Evolutionary conservation across 2,888 invertebrate genomes (phyloP), one percentile per base, ranked within the genome.

Genomic region (Drosophila borborema): DNA sequence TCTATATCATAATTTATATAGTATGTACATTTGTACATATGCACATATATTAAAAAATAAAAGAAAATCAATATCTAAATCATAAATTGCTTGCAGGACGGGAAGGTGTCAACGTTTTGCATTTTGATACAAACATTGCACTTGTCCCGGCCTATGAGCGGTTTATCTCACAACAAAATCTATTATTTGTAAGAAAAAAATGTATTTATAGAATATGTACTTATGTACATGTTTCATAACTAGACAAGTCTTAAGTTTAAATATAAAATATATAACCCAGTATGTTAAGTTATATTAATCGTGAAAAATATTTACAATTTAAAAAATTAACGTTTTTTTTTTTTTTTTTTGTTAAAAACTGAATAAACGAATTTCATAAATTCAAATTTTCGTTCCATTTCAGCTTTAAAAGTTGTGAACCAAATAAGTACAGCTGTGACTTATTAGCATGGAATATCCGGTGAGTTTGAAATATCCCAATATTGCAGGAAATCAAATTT

Each of bases 71-170:
- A 34, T 41, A 54, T 12, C 16, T 28, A 34, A 48, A 43, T 10
- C 56, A 68, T 38, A 69, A 82, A 75, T 87, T 91, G 84, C 92
- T 86, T 86, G 77, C 54, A 92, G 92, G 92, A 85, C 90, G 92
- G 92, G 92, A 90, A 86, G 89, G 92, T 92, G 91, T 87, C 92
- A 92, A 92, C 92, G 92, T 92, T 92, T 88, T 88, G 78, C 82
- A 61, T 71, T 81, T 80, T 89, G 84, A 81, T 81, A 91, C 34
- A 90, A 94, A 95, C 95, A 95, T 95, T 95, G 95, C 95, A 95
- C 95, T 95, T 94, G 95, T 95, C 95, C 95, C 95, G 95, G 95
- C 95, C 95, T 95, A 95, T 95, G 89, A 92, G 94, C 92, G 92
- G 72, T 91, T 81, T 89, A 45, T 69, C 14, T 20, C 23, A 46